phyloP scores from a whole-genome alignment of 2,888 invertebrate species.

The Sceliomorpha sp. region DNA sequence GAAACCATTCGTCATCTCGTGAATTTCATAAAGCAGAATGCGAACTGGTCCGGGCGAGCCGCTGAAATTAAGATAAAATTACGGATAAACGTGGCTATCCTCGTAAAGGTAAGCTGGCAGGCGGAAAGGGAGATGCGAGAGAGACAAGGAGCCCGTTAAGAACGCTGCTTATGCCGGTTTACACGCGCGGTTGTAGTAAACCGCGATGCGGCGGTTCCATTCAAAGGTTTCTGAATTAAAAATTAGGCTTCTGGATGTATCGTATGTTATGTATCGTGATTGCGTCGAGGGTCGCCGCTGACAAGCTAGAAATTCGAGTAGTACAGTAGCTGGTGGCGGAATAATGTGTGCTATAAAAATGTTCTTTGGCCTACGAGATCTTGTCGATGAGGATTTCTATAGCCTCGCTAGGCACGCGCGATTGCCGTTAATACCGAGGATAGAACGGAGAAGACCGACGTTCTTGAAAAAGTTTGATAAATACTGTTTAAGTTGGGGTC shows the following conservation, averaged over 20 bases:
- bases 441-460: background rate
- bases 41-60: slow-evolving; percentile 43
- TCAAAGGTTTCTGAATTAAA: slow-evolving; percentile 44
- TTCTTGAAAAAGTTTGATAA: too few species aligned
- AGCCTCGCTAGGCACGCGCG: background rate
- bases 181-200: slow-evolving; percentile 33
- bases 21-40: slow-evolving; percentile 66
- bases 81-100: slow-evolving; percentile 59
- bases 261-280: background rate
- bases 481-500: too few species aligned
- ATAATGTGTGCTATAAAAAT: slow-evolving; percentile 10
- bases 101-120: slow-evolving; percentile 31
- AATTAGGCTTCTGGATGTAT: slow-evolving; percentile 23
- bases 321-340: slow-evolving; percentile 9
- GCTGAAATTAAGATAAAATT: slow-evolving; percentile 64
- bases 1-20: slow-evolving; percentile 63
- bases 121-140: slow-evolving; percentile 8
- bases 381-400: slow-evolving; percentile 10
- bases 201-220: slow-evolving; percentile 35
- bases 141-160: slow-evolving; percentile 38
- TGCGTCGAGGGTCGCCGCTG: slow-evolving; percentile 4
- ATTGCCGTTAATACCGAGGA: background rate
- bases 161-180: slow-evolving; percentile 27
- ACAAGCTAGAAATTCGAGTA: slow-evolving; percentile 21
- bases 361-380: slow-evolving; percentile 4